Evolutionary conservation across 2,113 vertebrate species (phyloP).

Genomic region (Porphyrio hochstetteri): DNA sequence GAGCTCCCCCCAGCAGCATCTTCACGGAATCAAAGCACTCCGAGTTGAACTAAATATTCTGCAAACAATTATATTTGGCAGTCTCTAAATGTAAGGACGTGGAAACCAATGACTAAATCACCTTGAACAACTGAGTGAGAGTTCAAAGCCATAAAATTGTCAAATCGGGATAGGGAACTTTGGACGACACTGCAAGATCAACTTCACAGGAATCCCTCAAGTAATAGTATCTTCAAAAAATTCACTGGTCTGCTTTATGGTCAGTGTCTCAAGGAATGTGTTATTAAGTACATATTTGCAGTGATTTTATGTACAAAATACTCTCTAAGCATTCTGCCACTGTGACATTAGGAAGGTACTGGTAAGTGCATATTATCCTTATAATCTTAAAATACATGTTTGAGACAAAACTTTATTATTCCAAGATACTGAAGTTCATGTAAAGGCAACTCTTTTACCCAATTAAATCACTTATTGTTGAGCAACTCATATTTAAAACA

Average conservation of each 20-base stretch:
- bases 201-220: conserved; percentile 31
- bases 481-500: background rate
- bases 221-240: background rate
- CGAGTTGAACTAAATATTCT: background rate
- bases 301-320: background rate
- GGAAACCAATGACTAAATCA: conserved; percentile 48
- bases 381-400: background rate
- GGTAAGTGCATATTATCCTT: background rate
- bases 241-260: background rate
- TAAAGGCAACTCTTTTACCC: background rate
- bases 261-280: background rate
- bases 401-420: background rate
- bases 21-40: background rate
- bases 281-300: background rate
- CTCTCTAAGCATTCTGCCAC: background rate
- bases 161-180: conserved; percentile 33
- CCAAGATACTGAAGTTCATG: background rate
- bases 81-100: conserved; percentile 1
- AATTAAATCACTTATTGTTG: background rate
- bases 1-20: background rate
- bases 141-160: conserved; percentile 61
- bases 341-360: background rate
- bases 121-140: conserved; percentile 40
- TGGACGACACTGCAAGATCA: conserved; percentile 55
- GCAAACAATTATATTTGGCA: background rate